phyloP scores from a whole-genome alignment of 2,113 vertebrate species.

The Poecile atricapillus region DNA sequence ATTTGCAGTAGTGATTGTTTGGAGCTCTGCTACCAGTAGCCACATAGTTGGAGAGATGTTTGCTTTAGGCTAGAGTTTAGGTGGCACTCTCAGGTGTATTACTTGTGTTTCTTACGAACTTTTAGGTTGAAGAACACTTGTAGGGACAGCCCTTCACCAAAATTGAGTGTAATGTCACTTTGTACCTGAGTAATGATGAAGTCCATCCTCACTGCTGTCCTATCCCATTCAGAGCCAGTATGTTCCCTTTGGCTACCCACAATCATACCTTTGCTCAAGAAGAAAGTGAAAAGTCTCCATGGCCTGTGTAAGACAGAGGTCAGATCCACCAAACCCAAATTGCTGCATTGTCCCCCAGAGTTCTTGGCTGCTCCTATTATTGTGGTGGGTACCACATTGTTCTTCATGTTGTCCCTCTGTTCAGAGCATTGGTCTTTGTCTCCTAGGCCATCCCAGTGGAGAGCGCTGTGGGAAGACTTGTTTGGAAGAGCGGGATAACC shows the following conservation, averaged over 20 bases:
- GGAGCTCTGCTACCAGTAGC: neutral
- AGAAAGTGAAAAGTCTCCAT: neutral
- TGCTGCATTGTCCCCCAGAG: neutral
- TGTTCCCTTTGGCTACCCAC: neutral
- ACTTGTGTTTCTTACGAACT: neutral
- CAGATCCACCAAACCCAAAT: neutral
- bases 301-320: neutral
- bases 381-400: neutral
- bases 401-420: neutral
- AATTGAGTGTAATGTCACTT: neutral
- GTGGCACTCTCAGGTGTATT: neutral
- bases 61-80: neutral
- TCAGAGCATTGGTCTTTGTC: constrained; percentile 6
- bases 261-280: neutral
- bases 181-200: neutral
- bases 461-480: constrained; percentile 86
- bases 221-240: neutral
- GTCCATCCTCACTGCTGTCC: neutral
- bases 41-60: neutral
- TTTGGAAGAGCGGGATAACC: constrained; percentile 84
- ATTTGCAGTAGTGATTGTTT: neutral
- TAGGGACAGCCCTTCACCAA: neutral
- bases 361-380: neutral
- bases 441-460: constrained; percentile 71
- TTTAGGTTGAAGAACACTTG: neutral